Percentiles rank a stretch among this genome's conserved stretches.
Conservation (phyloP, 1,140 invertebrate species). For the Nephila pilipes region DNA sequence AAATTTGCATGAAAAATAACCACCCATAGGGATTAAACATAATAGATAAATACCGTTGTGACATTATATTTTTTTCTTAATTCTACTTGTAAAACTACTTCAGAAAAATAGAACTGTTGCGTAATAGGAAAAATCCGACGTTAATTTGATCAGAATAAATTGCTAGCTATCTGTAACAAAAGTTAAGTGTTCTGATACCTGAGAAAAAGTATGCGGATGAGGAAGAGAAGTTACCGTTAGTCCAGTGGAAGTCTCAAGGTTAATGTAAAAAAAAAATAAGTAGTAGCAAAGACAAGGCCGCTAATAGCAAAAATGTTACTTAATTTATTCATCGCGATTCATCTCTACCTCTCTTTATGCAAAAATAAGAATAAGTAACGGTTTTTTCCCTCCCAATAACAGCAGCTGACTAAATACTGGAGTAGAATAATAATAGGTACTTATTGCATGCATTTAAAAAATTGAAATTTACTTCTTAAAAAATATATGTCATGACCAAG, state of each 20-base stretch:
- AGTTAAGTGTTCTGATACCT: not conserved
- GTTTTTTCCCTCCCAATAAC: not conserved
- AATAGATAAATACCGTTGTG: too few species aligned
- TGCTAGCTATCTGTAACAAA: not conserved
- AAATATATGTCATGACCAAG: slow-evolving; percentile 8
- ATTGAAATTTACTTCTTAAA: not conserved
- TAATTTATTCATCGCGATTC: not conserved
- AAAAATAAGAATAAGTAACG: not conserved
- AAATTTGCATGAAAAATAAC: too few species aligned
- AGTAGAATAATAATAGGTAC: not conserved
- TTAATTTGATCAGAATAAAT: not conserved
- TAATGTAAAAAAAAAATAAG: not conserved
- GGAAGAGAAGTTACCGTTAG: not conserved
- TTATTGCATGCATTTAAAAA: not conserved
- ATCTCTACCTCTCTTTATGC: not conserved
- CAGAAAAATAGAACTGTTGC: not conserved
- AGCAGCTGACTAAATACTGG: not conserved
- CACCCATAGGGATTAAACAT: too few species aligned
- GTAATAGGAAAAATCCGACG: not conserved
- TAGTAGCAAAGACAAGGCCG: slow-evolving; percentile 46
- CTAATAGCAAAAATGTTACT: not conserved
- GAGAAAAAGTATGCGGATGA: not conserved
- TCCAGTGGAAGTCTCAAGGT: slow-evolving; percentile 27
- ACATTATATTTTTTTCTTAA: too few species aligned
- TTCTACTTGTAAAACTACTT: too few species aligned